A percentile compares a stretch with the other conserved stretches of the same genome.
phyloP scores from a whole-genome alignment of 53 echinoderm and acorn worm genomes.

The Arbacia lixula region DNA sequence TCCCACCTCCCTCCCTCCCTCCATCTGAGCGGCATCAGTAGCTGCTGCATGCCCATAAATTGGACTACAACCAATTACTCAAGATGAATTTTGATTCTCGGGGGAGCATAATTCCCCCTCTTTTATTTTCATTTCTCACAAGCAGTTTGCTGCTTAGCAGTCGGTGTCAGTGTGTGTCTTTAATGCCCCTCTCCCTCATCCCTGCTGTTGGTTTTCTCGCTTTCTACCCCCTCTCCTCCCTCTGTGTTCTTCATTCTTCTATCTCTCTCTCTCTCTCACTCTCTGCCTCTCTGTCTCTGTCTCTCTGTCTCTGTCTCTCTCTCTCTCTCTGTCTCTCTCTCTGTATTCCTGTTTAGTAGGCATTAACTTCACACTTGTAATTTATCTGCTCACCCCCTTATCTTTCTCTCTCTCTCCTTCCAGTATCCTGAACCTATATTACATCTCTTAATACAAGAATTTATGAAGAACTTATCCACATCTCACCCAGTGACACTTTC shows the following conservation, averaged over 20 bases:
- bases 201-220: not conserved
- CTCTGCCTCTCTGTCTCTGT: not conserved
- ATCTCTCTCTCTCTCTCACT: not conserved
- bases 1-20: not conserved
- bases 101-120: conserved; percentile 40
- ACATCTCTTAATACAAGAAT: too few species aligned
- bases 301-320: conserved; percentile 3
- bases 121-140: conserved; percentile 35
- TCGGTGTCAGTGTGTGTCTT: too few species aligned
- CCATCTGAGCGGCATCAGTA: conserved; percentile 3
- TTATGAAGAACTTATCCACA: too few species aligned
- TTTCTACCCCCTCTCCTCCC: not conserved
- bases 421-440: too few species aligned
- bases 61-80: conserved; percentile 51
- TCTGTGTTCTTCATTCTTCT: not conserved
- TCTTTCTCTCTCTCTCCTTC: too few species aligned
- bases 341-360: too few species aligned
- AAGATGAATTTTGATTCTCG: conserved; percentile 36
- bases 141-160: too few species aligned
- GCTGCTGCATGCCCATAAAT: conserved; percentile 19
- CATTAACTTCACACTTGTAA: too few species aligned
- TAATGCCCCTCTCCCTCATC: not conserved
- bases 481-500: too few species aligned
- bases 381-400: too few species aligned
- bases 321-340: not conserved